Percentiles rank a stretch among this genome's conserved stretches.
Conservation (phyloP, 2,888 invertebrate species). For the Machimus rusticus region DNA sequence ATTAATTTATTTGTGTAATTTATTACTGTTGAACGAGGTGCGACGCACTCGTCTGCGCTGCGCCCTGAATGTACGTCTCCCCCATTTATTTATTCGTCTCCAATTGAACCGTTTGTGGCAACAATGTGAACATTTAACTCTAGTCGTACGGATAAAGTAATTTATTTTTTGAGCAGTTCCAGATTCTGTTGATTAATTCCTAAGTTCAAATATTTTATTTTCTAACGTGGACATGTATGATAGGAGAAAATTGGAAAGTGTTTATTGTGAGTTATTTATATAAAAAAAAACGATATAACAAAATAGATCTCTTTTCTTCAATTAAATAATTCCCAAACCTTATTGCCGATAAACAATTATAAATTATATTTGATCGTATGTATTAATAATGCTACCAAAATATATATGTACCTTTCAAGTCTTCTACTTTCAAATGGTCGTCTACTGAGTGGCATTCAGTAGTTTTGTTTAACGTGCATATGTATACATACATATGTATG, state of each 20-base stretch:
- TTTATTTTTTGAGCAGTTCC: constrained; percentile 32
- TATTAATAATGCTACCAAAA: no score
- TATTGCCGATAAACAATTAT: no score
- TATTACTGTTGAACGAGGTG: constrained; percentile 1
- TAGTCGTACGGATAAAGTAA: constrained; percentile 12
- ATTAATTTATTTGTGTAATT: constrained; percentile 28
- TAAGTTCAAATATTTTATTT: constrained; percentile 20
- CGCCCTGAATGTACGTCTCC: background rate
- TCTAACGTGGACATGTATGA: constrained; percentile 33
- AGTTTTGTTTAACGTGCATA: no score
- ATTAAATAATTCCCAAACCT: background rate
- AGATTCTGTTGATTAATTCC: constrained; percentile 30
- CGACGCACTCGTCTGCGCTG: background rate
- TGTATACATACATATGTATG: no score
- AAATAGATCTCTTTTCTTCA: background rate
- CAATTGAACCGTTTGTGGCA: background rate
- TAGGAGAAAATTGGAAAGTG: constrained; percentile 31
- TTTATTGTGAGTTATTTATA: constrained; percentile 37
- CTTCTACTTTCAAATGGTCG: no score
- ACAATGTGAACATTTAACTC: constrained; percentile 27
- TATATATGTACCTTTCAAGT: no score
- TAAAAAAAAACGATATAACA: constrained; percentile 25
- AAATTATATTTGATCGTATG: no score
- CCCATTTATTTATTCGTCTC: background rate
- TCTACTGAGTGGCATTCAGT: no score